Percentiles rank a stretch among this genome's conserved stretches.
phyloP scores from a whole-genome alignment of 2,797 vertebrate genomes.

The Okamejei kenojei region DNA sequence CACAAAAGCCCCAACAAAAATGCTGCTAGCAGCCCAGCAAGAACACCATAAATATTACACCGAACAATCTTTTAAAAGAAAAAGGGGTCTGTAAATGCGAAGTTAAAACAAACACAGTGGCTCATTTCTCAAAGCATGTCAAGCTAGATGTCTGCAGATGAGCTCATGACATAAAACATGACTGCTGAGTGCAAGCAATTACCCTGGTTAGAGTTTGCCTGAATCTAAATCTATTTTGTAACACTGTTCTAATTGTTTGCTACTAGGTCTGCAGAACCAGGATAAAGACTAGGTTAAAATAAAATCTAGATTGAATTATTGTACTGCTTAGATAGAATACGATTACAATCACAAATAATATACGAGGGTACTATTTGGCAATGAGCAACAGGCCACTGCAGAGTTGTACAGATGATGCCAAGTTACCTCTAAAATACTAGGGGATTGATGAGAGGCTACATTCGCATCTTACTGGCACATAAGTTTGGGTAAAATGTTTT shows the following conservation, averaged over 20 bases:
- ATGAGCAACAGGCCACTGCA: neutral
- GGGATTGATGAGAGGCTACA: neutral
- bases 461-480: neutral
- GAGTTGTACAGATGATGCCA: neutral
- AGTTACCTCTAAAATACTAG: neutral
- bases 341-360: neutral
- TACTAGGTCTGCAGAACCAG: neutral
- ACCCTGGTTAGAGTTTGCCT: neutral
- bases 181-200: neutral
- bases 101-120: neutral
- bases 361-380: neutral
- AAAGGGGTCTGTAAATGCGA: fast-evolving
- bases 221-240: neutral
- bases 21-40: neutral
- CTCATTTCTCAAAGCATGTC: conserved; percentile 11
- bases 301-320: neutral
- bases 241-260: neutral
- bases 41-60: neutral
- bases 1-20: neutral
- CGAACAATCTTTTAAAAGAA: neutral
- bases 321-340: neutral
- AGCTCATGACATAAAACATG: conserved; percentile 36
- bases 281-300: neutral
- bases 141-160: conserved; percentile 19
- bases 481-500: neutral